A percentile compares a stretch with the other conserved stretches of the same genome.
Conservation (phyloP, 2,113 vertebrate species). For the Grallaria varia region DNA sequence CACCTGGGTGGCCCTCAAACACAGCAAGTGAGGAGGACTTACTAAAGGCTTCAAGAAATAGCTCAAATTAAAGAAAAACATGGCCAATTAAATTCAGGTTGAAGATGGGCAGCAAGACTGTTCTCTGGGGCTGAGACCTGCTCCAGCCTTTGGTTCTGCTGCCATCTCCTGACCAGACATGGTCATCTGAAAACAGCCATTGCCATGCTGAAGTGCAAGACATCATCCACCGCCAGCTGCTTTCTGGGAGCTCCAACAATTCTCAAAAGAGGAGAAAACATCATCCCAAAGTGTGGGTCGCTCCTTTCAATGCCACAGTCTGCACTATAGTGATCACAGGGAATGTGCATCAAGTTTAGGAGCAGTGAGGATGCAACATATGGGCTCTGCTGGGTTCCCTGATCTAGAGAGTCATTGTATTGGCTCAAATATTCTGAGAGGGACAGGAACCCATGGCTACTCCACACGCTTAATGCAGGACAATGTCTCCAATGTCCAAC, state of each 20-base stretch:
- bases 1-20: background rate
- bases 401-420: background rate
- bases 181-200: background rate
- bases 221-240: background rate
- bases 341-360: background rate
- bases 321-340: background rate
- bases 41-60: conserved; percentile 1
- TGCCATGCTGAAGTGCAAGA: background rate
- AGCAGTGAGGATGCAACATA: background rate
- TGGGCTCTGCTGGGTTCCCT: background rate
- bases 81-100: background rate
- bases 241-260: background rate
- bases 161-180: conserved; percentile 44
- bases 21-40: background rate
- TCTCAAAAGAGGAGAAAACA: background rate
- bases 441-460: background rate
- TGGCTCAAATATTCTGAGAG: background rate
- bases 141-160: conserved; percentile 9
- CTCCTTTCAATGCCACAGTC: background rate
- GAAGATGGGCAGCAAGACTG: background rate
- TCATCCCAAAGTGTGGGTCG: background rate
- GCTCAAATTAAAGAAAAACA: background rate
- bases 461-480: background rate
- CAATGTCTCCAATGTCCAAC: background rate
- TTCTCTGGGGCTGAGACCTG: background rate